phyloP scores from a whole-genome alignment of 2,797 vertebrate species.

The Saxicola maurus region DNA sequence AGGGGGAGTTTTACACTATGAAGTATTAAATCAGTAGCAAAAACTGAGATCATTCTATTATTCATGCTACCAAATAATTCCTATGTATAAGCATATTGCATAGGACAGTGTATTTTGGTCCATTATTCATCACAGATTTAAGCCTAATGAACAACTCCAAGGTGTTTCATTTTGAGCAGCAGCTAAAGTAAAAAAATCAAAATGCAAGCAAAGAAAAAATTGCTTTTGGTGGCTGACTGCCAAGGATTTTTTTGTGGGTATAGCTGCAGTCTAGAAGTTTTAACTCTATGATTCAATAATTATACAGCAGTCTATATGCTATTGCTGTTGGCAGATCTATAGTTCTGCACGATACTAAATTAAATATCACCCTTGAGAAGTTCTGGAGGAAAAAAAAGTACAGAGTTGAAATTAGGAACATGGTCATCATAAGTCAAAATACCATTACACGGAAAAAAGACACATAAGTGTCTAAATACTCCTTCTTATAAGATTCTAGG shows the following conservation, averaged over 20 bases:
- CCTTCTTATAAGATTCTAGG: not conserved
- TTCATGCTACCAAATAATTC: not conserved
- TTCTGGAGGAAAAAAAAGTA: conserved; percentile 10
- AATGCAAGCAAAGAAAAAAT: conserved; percentile 28
- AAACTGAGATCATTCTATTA: not conserved
- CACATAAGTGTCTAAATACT: not conserved
- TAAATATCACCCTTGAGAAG: conserved; percentile 3
- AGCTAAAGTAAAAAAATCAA: conserved; percentile 53
- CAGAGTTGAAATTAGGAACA: not conserved
- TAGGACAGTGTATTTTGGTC: conserved; percentile 33
- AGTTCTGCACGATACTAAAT: conserved; percentile 11
- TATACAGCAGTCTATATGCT: not conserved
- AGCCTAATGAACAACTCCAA: conserved; percentile 62
- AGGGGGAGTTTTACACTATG: not conserved
- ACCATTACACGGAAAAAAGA: not conserved
- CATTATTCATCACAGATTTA: conserved; percentile 39
- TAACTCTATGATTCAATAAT: conserved; percentile 27
- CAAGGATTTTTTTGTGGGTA: conserved; percentile 46
- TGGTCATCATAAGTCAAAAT: not conserved
- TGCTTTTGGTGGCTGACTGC: conserved; percentile 38
- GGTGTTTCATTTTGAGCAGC: conserved; percentile 40
- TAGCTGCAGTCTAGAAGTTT: conserved; percentile 48
- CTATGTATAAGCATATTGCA: conserved; percentile 33
- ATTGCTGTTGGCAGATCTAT: conserved; percentile 20
- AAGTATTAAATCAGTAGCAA: not conserved